Evolutionary conservation across 2,888 invertebrate genomes (phyloP).

Genomic region (Athalia circularis): DNA sequence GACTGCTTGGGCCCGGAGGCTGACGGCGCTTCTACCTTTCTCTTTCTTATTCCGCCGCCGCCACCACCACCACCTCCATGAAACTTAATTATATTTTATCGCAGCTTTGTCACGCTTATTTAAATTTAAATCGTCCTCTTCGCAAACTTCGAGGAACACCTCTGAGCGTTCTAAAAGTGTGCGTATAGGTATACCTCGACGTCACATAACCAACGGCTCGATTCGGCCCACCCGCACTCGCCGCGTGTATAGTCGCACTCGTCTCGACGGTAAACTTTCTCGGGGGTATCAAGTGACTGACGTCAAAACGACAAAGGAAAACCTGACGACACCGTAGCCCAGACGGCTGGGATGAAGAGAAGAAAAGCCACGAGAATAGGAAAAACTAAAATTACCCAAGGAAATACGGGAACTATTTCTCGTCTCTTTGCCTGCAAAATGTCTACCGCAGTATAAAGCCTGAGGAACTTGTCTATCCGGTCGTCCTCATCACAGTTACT

Average conservation of each 20-base stretch:
- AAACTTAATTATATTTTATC: constrained; percentile 71
- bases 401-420: too few species aligned
- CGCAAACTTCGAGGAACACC: constrained; percentile 36
- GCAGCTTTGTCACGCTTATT: constrained; percentile 67
- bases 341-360: neutral
- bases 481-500: too few species aligned
- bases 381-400: too few species aligned
- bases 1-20: constrained; percentile 44
- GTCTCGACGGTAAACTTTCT: neutral
- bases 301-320: neutral
- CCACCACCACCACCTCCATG: constrained; percentile 42
- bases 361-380: neutral
- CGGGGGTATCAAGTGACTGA: neutral
- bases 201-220: constrained; percentile 22
- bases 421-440: too few species aligned
- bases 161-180: constrained; percentile 9
- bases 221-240: constrained; percentile 14
- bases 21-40: constrained; percentile 27
- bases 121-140: constrained; percentile 67
- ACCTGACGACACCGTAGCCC: neutral
- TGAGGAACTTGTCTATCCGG: too few species aligned
- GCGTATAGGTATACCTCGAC: constrained; percentile 12
- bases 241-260: neutral
- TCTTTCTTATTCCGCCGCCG: constrained; percentile 42
- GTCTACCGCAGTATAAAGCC: too few species aligned